Percentiles rank a stretch among this genome's conserved stretches.
Conservation (phyloP, 2,113 vertebrate genomes). For the Corydoras sp. region DNA sequence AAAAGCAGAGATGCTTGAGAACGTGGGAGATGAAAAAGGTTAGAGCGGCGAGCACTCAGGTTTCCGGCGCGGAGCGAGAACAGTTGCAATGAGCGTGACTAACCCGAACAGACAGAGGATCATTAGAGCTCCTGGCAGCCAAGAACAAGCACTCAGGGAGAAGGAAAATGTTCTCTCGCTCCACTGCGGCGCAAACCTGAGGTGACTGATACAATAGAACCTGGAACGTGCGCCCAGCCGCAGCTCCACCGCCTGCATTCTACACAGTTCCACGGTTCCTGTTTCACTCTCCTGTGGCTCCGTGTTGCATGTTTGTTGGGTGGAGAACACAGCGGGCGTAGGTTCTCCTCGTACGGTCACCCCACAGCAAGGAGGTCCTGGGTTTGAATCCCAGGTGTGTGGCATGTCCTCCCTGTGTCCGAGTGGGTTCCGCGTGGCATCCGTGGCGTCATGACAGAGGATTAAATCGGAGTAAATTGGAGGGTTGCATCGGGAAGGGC, state of each 20-base stretch:
- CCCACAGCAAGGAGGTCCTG: too few species aligned
- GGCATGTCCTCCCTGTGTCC: too few species aligned
- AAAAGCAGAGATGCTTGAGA: neutral
- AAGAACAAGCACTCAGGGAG: slow-evolving; percentile 33
- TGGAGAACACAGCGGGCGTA: too few species aligned
- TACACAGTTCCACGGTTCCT: too few species aligned
- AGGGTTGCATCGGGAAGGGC: too few species aligned
- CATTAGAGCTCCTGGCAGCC: slow-evolving; percentile 36
- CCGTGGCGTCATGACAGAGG: too few species aligned
- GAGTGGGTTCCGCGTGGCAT: too few species aligned
- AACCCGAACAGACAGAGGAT: slow-evolving; percentile 44
- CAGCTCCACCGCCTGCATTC: neutral
- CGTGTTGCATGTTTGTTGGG: too few species aligned
- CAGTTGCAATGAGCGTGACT: slow-evolving; percentile 34
- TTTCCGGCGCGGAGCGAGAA: slow-evolving; percentile 5
- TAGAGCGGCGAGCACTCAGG: slow-evolving; percentile 4
- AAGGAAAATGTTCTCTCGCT: slow-evolving; percentile 42
- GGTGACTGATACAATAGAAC: slow-evolving; percentile 36
- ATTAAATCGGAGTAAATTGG: too few species aligned
- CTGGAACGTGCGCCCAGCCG: slow-evolving; percentile 24
- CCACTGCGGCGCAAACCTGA: slow-evolving; percentile 29
- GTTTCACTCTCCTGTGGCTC: too few species aligned
- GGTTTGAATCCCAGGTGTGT: too few species aligned
- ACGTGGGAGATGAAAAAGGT: slow-evolving; percentile 37
- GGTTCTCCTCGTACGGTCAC: too few species aligned